Evolutionary conservation across 2,113 vertebrate genomes (phyloP).

Genomic region (Acrocephalus kingi): DNA sequence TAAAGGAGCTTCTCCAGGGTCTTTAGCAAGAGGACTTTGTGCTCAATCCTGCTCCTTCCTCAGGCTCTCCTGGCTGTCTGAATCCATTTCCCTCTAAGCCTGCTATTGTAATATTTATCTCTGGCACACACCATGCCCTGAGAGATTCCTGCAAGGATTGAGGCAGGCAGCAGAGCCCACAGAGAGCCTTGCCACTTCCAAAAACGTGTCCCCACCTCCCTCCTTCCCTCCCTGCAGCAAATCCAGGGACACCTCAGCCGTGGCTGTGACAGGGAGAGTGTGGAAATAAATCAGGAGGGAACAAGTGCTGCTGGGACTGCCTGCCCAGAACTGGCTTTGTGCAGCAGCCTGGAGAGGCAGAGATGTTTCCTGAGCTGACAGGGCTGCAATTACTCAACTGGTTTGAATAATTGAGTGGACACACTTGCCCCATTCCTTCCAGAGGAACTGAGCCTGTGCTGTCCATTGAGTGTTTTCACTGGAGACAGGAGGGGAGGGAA

Average conservation of each 20-base stretch:
- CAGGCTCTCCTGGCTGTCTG: neutral
- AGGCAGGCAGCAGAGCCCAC: neutral
- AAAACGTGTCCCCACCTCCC: neutral
- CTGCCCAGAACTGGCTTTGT: neutral
- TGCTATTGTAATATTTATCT: slow-evolving; percentile 28
- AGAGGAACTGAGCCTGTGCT: neutral
- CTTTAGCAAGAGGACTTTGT: neutral
- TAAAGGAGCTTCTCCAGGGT: neutral
- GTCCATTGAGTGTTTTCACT: slow-evolving; percentile 20
- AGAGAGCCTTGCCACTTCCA: neutral
- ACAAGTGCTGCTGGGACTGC: neutral
- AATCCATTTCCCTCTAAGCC: slow-evolving; percentile 4
- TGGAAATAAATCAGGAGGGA: neutral
- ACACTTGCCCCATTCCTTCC: neutral
- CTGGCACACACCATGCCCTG: neutral
- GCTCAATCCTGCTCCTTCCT: neutral
- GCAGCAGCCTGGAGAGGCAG: slow-evolving; percentile 36
- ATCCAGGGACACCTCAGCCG: neutral
- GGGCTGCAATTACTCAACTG: slow-evolving; percentile 50
- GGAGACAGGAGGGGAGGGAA: neutral
- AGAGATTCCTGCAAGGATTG: slow-evolving; percentile 7
- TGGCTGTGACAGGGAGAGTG: neutral
- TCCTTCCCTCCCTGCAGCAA: neutral
- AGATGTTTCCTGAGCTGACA: slow-evolving; percentile 52
- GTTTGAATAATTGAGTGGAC: slow-evolving; percentile 67